Evolutionary conservation across 2,797 vertebrate genomes (phyloP), one percentile per base, ranked within the genome.

Genomic region (Helarctos malayanus): DNA sequence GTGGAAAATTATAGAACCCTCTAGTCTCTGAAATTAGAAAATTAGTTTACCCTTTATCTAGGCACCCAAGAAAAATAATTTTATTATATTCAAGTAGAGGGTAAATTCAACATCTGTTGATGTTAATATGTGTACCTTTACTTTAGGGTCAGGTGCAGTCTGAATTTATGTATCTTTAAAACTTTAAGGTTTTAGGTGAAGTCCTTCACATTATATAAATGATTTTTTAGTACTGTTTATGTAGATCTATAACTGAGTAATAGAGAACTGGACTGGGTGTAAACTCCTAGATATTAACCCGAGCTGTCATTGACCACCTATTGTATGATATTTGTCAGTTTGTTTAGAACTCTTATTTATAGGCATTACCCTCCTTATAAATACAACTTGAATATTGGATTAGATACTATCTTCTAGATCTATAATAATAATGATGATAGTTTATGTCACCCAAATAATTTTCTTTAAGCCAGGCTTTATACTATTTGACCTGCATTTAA

Each of bases 181-280:
- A 73, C 69, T 96, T 92, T 23, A 32, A 96, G 75, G 68, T 92
- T 87, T 90, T 94, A 84, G 29, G 12, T 61, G 75, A 89, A 80
- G 45, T 88, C 18, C 12, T 96, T 94, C 63, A 80, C 15, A 76
- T 35, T 80, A 25, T 68, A 4, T 78, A 75, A 94, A 45, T 89
- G 59, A 18, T 68, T 86, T 93, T 96, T 83, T n/a, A 63, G 16
- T 89, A 32, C 56, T 82, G 35, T 73, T 89, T 92, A 41, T 16
- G 35, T 73, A 32, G 41, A 63, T 52, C 7, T 47, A 2, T 56
- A 90, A 29, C 32, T 85, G 27, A 96, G 14, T 80, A 81, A 49
- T 78, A 92, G 45, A 82, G 27, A 92, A 91, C 29, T 78, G 65
- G 9, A 35, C 81, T 85, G 15, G 13, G 3, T 88, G 14, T 73